Conservation (phyloP, 2,113 vertebrate genomes). For the Pogona vitticeps region DNA sequence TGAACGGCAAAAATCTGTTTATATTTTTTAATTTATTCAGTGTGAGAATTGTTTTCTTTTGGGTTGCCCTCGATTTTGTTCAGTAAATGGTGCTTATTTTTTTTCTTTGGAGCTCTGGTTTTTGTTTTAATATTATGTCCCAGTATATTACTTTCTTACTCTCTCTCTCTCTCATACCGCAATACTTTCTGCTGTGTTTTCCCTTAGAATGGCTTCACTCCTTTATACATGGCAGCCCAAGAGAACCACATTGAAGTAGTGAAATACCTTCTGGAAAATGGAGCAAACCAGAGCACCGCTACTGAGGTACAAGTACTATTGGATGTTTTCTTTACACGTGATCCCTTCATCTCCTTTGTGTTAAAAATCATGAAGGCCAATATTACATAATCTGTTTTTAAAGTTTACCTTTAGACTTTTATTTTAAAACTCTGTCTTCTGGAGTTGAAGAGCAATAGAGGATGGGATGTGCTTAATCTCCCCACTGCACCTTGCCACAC, state of each 20-base stretch:
- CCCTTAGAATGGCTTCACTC: conserved; percentile 97
- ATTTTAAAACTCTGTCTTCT: too few relatives aligned
- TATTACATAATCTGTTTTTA: neutral
- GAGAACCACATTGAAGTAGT: conserved; percentile 98
- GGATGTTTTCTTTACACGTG: neutral
- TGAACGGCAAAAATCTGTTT: neutral
- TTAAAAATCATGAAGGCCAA: neutral
- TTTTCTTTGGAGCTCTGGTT: neutral
- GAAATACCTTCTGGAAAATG: conserved; percentile 93
- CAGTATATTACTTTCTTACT: rapidly evolving
- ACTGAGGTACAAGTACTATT: conserved; percentile 84
- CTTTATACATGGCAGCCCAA: conserved; percentile 97
- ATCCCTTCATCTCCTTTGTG: neutral
- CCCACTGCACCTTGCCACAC: too few relatives aligned
- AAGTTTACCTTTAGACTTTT: neutral
- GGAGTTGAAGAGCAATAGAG: neutral
- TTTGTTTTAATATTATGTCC: rapidly evolving
- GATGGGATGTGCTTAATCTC: neutral
- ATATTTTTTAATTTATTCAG: neutral
- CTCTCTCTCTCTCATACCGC: too few relatives aligned
- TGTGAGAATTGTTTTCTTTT: neutral
- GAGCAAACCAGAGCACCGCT: conserved; percentile 97
- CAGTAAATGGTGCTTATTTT: neutral
- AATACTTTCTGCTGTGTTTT: neutral
- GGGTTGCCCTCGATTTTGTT: neutral